A percentile compares a stretch with the other conserved stretches of the same genome.
Evolutionary conservation across 2,888 invertebrate genomes (phyloP).

Genomic region (Ethmia dodecea): DNA sequence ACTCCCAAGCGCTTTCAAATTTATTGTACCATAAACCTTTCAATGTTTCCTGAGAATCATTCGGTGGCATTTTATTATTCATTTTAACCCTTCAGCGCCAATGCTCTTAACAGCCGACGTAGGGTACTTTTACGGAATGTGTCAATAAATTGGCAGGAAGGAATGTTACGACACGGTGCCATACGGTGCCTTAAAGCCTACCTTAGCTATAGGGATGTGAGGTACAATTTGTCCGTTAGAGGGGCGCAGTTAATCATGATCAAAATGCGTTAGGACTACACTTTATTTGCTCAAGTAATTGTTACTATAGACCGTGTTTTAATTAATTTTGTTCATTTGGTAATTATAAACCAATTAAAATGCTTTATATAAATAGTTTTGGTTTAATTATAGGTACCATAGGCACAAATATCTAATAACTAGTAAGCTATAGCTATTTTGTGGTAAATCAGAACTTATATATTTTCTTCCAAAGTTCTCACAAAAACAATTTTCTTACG

Average conservation of each 20-base stretch:
- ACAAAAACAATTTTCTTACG: too few relatives aligned
- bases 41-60: background rate
- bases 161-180: slow-evolving; percentile 3
- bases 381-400: too few relatives aligned
- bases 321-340: too few relatives aligned
- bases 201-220: slow-evolving; percentile 4
- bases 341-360: too few relatives aligned
- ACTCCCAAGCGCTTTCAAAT: too few relatives aligned
- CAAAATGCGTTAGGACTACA: slow-evolving; percentile 14
- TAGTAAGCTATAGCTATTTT: too few relatives aligned
- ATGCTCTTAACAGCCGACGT: background rate
- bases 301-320: background rate
- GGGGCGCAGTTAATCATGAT: slow-evolving; percentile 27
- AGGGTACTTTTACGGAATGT: slow-evolving; percentile 4
- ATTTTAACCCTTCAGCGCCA: background rate
- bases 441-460: too few relatives aligned
- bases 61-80: background rate
- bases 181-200: slow-evolving; percentile 4
- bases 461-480: too few relatives aligned
- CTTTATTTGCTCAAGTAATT: slow-evolving; percentile 5
- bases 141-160: slow-evolving; percentile 2
- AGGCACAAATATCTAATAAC: too few relatives aligned
- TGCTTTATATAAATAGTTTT: too few relatives aligned
- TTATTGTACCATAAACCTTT: background rate
- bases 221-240: slow-evolving; percentile 25